Percentiles rank a stretch among this genome's conserved stretches.
These are phyloP conservation scores for Cisticola juncidis DNA, from an alignment of 2,113 vertebrate genomes.

Conservation along the genomic window DNA sequence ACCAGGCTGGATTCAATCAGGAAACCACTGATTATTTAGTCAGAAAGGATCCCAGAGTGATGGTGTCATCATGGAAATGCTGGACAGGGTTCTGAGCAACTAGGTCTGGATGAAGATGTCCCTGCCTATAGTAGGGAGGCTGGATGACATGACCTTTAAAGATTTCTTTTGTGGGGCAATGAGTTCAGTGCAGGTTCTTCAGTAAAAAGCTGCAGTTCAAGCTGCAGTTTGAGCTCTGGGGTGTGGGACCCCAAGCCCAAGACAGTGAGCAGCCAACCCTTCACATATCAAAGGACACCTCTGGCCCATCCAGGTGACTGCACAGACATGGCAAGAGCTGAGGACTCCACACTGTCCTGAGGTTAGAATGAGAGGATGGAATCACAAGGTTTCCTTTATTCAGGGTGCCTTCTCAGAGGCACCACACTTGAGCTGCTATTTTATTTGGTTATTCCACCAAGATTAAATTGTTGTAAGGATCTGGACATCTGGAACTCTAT, in stretches of 20 bases:
- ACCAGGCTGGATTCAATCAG: neutral
- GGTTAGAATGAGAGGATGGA: neutral
- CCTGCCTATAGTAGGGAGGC: neutral
- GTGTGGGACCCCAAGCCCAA: fast-evolving
- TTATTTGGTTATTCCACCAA: neutral
- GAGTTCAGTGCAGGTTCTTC: fast-evolving
- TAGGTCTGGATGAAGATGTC: neutral
- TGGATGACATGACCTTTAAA: neutral
- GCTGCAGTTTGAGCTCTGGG: neutral
- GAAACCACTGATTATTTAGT: neutral
- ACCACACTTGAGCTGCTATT: neutral
- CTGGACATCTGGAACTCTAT: neutral
- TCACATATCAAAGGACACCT: neutral
- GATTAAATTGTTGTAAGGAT: neutral
- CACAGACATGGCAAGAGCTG: fast-evolving
- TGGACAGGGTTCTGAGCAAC: fast-evolving
- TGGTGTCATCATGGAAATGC: neutral
- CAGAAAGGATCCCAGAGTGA: neutral
- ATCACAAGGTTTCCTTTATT: neutral
- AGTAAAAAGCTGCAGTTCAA: neutral
- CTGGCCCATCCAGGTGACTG: neutral
- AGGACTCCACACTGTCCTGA: neutral
- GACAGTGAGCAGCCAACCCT: fast-evolving
- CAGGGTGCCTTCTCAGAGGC: neutral
- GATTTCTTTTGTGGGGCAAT: neutral